Evolutionary conservation across 2,113 vertebrate species (phyloP), one percentile per base, ranked within the genome.

Genomic region (Tychaedon coryphoeus): DNA sequence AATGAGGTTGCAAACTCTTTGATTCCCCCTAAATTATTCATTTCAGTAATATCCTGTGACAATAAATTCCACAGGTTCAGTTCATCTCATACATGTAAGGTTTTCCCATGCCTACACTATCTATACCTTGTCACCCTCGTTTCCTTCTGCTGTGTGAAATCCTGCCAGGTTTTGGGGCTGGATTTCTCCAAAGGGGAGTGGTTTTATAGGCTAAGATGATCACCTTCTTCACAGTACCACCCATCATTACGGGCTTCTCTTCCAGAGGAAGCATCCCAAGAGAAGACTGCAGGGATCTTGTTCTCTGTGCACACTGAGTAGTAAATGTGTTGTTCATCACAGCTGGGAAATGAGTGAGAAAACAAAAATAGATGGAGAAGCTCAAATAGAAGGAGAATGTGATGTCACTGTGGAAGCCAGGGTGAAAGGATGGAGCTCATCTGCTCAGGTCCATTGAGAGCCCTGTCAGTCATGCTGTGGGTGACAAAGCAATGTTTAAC

Each of bases 11-110:
- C 82, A 96, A 87, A 93, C 57, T 67, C 93, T 96, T 95, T 96
- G 93, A 94, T 96, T 97, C 61, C 45, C 75, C 60, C 88, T 92
- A 80, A 93, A 94, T 93, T 86, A 94, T 93, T 97, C n/a, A 82
- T 74, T 83, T 86, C 75, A 61, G 53, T 80, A 94, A 90, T 88
- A 75, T 38, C 75, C 40, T 67, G 51, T 72, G 90, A 90, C 92
- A 96, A 86, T 88, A 93, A 90, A 80, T 50, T 67, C 82, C 72
- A 75, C 67, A 57, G 72, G 53, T 67, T 94, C 19, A 24, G 60
- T 51, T 83, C 66, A 66, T n/a, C 69, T 48, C 43, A 60, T 26
- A 33, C 86, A 60, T 61, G 65, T 57, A 74, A 57, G 65, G 43
- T 56, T 86, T 86, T 84, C 79, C 51, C 40, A 51, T 50, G 14